A percentile compares a stretch with the other conserved stretches of the same genome.
phyloP scores from a whole-genome alignment of 2,797 vertebrate species.

The Manis crassicaudata region DNA sequence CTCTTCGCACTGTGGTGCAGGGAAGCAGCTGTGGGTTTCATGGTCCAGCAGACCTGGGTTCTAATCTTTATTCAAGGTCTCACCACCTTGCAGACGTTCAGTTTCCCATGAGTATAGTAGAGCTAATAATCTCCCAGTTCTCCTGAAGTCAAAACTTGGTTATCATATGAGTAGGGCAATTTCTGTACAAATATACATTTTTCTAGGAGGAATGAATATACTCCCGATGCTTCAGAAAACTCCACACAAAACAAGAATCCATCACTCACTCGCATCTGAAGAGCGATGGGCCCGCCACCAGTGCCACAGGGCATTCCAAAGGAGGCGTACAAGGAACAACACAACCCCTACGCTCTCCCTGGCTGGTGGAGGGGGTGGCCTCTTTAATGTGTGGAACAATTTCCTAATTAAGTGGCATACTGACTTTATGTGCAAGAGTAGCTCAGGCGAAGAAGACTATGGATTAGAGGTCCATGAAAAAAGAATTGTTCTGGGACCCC shows the following conservation, averaged over 20 bases:
- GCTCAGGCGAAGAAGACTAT: not conserved
- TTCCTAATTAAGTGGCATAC: constrained; percentile 60
- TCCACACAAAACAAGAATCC: not conserved
- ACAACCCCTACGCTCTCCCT: not conserved
- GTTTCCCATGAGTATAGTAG: fast-evolving
- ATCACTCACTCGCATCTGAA: not conserved
- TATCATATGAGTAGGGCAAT: not conserved
- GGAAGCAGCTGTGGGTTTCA: not conserved
- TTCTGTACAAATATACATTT: not conserved
- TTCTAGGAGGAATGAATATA: not conserved
- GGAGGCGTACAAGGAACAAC: not conserved
- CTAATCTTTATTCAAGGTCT: not conserved
- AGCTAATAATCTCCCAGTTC: not conserved
- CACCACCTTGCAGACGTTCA: not conserved
- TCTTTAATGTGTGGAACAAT: not conserved
- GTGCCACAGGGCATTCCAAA: not conserved
- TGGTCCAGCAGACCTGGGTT: not conserved
- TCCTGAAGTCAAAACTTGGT: not conserved
- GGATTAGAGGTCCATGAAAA: not conserved
- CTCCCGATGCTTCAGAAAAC: not conserved
- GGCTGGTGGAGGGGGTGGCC: not conserved
- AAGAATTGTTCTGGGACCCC: not conserved
- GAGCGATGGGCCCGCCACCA: not conserved
- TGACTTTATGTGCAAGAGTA: constrained; percentile 24
- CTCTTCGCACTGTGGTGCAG: not conserved